phyloP scores from a whole-genome alignment of 2,888 invertebrate species.

The Phorcus lineatus region DNA sequence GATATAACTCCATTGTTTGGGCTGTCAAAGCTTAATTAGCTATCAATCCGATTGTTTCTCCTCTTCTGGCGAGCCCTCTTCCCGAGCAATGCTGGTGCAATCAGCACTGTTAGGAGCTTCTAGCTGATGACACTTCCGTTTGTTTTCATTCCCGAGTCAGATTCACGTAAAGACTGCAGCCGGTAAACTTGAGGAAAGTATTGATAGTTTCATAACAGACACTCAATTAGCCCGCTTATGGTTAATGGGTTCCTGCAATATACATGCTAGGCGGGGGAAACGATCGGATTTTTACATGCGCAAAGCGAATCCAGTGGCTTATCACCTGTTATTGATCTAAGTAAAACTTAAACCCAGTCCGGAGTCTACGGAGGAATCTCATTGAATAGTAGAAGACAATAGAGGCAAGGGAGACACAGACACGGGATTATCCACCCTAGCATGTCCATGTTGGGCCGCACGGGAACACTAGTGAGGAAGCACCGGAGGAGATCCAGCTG shows the following conservation, averaged over 20 bases:
- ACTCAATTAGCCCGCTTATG: not conserved
- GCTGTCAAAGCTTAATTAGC: not conserved
- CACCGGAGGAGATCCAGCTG: constrained; percentile 7
- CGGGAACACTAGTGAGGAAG: constrained; percentile 20
- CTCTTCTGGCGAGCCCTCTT: not conserved
- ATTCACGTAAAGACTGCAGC: not conserved
- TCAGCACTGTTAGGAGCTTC: not conserved
- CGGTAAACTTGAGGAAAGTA: not conserved
- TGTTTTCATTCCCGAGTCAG: not conserved
- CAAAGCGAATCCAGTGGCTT: not conserved
- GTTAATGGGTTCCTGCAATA: not conserved
- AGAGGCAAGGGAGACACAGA: no score
- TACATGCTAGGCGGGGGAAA: not conserved
- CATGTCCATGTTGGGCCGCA: constrained; percentile 12
- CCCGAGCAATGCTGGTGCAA: no score
- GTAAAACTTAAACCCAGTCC: not conserved
- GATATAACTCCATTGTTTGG: not conserved
- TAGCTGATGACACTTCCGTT: not conserved
- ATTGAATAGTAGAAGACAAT: no score
- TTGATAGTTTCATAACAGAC: not conserved
- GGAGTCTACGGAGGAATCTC: not conserved
- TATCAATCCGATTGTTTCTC: not conserved
- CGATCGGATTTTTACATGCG: not conserved
- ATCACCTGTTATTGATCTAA: not conserved
- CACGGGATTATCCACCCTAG: not conserved